Conservation (phyloP, 2,113 vertebrate species). For the Chaetodon trifascialis region DNA sequence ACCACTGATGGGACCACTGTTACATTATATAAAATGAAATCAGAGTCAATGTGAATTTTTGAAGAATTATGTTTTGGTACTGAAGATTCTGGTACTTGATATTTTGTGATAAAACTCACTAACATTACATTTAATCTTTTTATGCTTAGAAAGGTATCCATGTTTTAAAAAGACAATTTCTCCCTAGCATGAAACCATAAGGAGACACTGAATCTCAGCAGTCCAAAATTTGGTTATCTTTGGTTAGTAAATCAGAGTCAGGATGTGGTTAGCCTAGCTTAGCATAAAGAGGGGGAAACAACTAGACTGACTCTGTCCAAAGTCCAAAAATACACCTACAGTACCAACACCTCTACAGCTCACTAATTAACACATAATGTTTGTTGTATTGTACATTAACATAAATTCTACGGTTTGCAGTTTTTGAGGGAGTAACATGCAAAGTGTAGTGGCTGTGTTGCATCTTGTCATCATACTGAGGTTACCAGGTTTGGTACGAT, state of each 20-base stretch:
- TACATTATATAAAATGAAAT: not conserved
- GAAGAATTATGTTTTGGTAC: not conserved
- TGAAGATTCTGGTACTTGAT: not conserved
- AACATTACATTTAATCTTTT: not conserved
- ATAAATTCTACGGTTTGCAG: not conserved
- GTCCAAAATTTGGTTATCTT: not conserved
- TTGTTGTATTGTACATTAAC: no score
- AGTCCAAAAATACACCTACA: no score
- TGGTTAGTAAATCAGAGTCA: not conserved
- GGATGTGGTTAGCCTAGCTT: not conserved
- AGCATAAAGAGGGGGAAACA: not conserved
- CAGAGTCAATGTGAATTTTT: not conserved
- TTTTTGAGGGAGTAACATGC: not conserved
- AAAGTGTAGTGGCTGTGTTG: not conserved
- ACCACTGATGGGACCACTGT: not conserved
- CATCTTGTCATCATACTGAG: not conserved
- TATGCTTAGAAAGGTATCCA: not conserved
- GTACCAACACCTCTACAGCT: no score
- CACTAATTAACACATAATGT: no score
- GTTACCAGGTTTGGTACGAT: not conserved
- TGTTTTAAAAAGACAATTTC: not conserved
- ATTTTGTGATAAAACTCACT: not conserved
- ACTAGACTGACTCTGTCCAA: no score
- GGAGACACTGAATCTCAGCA: no score
- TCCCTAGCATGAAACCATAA: not conserved